phyloP scores from a whole-genome alignment of 2,113 vertebrate species.

The Cheilinus undulatus region DNA sequence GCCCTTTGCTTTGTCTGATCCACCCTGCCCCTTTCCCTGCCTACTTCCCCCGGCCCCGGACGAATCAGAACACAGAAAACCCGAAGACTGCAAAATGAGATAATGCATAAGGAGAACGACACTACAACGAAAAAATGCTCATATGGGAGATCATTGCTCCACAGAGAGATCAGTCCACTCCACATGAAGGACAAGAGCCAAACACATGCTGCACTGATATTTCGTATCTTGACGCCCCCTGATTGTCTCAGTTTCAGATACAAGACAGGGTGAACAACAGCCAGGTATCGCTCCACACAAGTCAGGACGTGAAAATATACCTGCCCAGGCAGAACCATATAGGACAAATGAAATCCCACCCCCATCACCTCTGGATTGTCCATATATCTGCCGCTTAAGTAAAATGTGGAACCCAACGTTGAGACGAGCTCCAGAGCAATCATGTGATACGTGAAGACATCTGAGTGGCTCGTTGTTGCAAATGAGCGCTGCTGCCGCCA shows the following conservation, averaged over 20 bases:
- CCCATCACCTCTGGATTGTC: rapidly evolving
- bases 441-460: conserved; percentile 41
- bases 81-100: conserved; percentile 29
- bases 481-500: neutral
- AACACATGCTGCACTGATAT: neutral
- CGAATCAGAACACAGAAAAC: conserved; percentile 43
- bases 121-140: rapidly evolving
- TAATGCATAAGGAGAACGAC: neutral
- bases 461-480: neutral
- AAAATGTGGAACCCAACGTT: rapidly evolving
- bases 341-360: rapidly evolving
- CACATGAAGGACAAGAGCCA: conserved; percentile 5
- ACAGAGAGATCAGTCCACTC: rapidly evolving
- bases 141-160: rapidly evolving
- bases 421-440: neutral
- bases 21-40: neutral
- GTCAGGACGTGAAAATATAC: neutral
- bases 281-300: conserved; percentile 52
- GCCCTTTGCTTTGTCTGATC: conserved; percentile 41
- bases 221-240: conserved; percentile 15
- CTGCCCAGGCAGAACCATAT: neutral
- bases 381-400: rapidly evolving
- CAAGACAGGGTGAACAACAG: conserved; percentile 39
- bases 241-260: conserved; percentile 17
- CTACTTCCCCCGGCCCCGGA: conserved; percentile 1